These are phyloP conservation scores for Euzophera pinguis DNA, from an alignment of 2,888 invertebrate species.

Conservation along the genomic window DNA sequence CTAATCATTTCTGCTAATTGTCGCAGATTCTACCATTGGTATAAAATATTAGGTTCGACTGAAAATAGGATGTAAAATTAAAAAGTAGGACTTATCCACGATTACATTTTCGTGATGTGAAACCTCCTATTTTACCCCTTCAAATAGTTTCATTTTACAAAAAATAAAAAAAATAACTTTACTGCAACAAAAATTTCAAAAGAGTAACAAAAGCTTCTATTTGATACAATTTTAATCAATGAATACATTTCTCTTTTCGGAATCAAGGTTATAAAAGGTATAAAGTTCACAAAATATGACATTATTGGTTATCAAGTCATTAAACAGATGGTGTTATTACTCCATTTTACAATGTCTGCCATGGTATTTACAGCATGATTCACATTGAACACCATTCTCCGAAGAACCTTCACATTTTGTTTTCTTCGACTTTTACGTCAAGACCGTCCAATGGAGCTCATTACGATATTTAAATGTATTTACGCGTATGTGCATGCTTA, in stretches of 20 bases:
- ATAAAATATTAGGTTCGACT: slow-evolving; percentile 26
- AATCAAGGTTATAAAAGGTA: too few species aligned
- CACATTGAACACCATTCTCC: slow-evolving; percentile 7
- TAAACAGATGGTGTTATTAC: slow-evolving; percentile 10
- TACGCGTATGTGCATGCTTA: slow-evolving; percentile 8
- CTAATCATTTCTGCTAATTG: slow-evolving; percentile 16
- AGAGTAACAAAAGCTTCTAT: neutral
- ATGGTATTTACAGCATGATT: slow-evolving; percentile 4
- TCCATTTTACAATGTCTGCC: neutral
- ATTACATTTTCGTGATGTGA: too few species aligned
- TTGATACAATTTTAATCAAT: too few species aligned
- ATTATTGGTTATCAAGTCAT: neutral
- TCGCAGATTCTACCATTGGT: slow-evolving; percentile 6
- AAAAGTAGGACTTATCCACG: too few species aligned
- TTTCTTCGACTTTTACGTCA: slow-evolving; percentile 12
- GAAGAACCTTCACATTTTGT: slow-evolving; percentile 14
- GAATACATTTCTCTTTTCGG: too few species aligned
- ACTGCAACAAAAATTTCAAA: too few species aligned
- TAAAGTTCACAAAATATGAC: neutral
- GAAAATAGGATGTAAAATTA: too few species aligned
- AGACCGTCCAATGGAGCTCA: slow-evolving; percentile 7
- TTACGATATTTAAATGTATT: slow-evolving; percentile 11
- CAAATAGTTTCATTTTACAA: too few species aligned
- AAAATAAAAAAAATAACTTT: too few species aligned
- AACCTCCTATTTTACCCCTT: too few species aligned